These are phyloP conservation scores for Nemopilema nomurai DNA, from an alignment of 30 jellyfish, hydroid and myxozoan species.

Conservation along the genomic window DNA sequence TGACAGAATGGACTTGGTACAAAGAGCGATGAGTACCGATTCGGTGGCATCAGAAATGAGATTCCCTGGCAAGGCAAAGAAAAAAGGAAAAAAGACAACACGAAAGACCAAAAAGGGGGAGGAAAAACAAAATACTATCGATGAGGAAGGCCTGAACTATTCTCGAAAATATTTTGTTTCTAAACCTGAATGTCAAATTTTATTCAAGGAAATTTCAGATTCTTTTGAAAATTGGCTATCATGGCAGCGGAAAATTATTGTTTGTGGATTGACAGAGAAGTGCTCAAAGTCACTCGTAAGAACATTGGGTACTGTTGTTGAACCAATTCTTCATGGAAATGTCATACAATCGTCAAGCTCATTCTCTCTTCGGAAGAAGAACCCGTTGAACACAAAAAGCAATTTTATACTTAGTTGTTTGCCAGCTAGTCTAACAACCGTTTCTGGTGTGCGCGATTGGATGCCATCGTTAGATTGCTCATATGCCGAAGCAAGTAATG, in stretches of 20 bases:
- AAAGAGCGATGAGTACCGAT: not conserved
- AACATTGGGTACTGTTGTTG: conserved; percentile 70
- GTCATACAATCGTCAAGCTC: not conserved
- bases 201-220: conserved; percentile 30
- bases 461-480: not conserved
- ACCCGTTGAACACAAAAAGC: not conserved
- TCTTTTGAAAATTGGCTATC: conserved; percentile 49
- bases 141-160: conserved; percentile 7
- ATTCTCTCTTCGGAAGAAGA: not conserved
- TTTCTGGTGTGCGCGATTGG: too few species aligned
- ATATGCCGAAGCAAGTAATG: not conserved
- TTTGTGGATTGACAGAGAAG: conserved; percentile 63
- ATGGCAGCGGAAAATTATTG: conserved; percentile 71
- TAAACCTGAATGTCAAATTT: conserved; percentile 45
- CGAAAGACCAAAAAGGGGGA: conserved; percentile 2
- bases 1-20: conserved; percentile 7
- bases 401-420: too few species aligned
- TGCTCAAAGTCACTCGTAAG: conserved; percentile 60
- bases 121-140: not conserved
- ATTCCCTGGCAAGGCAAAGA: not conserved
- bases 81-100: conserved; percentile 2
- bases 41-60: not conserved
- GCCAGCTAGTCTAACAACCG: too few species aligned
- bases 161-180: conserved; percentile 25
- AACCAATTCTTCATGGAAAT: conserved; percentile 66